Conservation (phyloP, 2,888 invertebrate genomes). For the Cerceris rybyensis region DNA sequence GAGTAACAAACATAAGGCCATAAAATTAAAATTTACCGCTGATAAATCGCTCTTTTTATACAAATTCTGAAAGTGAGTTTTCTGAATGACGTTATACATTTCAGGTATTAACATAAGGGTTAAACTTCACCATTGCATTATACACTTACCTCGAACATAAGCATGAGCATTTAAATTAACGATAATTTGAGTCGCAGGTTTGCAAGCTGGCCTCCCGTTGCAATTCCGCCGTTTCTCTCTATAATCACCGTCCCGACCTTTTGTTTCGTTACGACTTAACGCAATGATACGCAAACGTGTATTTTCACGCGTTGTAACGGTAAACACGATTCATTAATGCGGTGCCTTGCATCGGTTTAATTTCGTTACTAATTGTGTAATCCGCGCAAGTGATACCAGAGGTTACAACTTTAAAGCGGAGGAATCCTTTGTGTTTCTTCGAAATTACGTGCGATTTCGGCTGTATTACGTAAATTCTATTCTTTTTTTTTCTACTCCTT, state of each 20-base stretch:
- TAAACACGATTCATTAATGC: background rate
- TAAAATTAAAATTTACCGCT: no score
- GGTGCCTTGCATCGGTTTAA: background rate
- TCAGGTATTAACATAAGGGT: slow-evolving; percentile 12
- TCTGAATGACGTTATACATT: no score
- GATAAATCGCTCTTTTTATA: no score
- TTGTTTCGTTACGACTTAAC: slow-evolving; percentile 36
- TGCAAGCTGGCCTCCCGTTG: slow-evolving; percentile 30
- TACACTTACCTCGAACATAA: slow-evolving; percentile 53
- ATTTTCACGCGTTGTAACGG: background rate
- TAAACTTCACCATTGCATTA: slow-evolving; percentile 54
- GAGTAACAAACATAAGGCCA: no score
- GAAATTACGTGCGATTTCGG: no score
- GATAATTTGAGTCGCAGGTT: slow-evolving; percentile 63
- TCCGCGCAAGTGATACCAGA: no score
- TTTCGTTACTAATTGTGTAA: background rate
- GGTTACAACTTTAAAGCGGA: no score
- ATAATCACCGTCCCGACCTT: slow-evolving; percentile 41
- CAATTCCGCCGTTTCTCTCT: slow-evolving; percentile 35
- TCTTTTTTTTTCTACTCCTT: no score
- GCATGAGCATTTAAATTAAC: slow-evolving; percentile 67
- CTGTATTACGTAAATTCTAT: no score
- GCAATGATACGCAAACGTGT: slow-evolving; percentile 16
- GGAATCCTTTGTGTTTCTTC: no score
- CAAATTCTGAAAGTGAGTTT: no score